Evolutionary conservation across 2,113 vertebrate species (phyloP).

Genomic region (Oreochromis niloticus): DNA sequence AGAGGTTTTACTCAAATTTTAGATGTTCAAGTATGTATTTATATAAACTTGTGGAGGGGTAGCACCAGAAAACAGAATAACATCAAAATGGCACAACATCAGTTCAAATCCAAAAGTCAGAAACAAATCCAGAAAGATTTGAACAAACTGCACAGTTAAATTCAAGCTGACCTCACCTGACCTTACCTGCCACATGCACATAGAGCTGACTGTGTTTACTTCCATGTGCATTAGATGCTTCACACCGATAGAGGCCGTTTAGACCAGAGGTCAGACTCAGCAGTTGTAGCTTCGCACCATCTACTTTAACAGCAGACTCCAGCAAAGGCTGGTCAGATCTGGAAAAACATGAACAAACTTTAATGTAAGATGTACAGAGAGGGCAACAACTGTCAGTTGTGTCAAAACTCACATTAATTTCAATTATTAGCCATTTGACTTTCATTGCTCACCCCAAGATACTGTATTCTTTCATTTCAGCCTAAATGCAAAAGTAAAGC

Average conservation of each 20-base stretch:
- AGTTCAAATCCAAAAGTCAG: background rate
- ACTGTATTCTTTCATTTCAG: background rate
- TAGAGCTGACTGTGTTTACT: background rate
- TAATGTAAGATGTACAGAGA: background rate
- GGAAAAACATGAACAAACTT: background rate
- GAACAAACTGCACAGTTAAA: background rate
- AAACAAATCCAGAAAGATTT: background rate
- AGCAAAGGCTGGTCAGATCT: background rate
- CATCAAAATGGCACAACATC: background rate
- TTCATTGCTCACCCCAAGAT: background rate
- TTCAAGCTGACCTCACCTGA: background rate
- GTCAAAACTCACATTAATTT: background rate
- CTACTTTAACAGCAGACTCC: background rate
- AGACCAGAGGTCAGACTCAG: background rate
- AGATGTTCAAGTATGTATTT: background rate
- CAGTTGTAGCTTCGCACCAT: conserved; percentile 9
- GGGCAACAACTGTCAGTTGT: background rate
- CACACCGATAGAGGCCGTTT: conserved; percentile 47
- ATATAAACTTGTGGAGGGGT: background rate
- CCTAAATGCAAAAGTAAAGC: background rate
- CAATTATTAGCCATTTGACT: background rate
- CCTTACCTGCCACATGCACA: background rate
- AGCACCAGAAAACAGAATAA: background rate
- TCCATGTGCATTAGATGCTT: conserved; percentile 25
- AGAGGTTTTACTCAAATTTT: background rate